A percentile compares a stretch with the other conserved stretches of the same genome.
Evolutionary conservation across 1,140 invertebrate species (phyloP).

Genomic region (Eubasilissa regina): DNA sequence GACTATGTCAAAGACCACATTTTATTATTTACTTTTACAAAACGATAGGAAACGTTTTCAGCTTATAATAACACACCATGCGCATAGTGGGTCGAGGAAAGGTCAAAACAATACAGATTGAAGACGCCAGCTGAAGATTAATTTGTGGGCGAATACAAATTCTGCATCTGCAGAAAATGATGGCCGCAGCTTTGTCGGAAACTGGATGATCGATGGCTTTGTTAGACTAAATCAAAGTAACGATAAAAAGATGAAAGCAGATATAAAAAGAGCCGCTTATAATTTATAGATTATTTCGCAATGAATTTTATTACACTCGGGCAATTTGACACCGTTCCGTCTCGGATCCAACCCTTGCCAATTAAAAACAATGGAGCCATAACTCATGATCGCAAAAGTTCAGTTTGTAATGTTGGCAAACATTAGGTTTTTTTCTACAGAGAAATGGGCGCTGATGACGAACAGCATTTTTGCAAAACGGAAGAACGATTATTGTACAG

Average conservation of each 20-base stretch:
- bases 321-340: background rate
- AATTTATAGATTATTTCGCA: too few relatives aligned
- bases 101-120: too few relatives aligned
- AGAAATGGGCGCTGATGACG: too few relatives aligned
- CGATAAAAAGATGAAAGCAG: background rate
- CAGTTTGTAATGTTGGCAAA: background rate
- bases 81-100: too few relatives aligned
- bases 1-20: too few relatives aligned
- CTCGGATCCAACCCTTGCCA: background rate
- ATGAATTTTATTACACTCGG: background rate
- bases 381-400: conserved; percentile 11
- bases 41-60: too few relatives aligned
- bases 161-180: background rate
- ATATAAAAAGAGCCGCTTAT: background rate
- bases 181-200: background rate
- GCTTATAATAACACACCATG: too few relatives aligned
- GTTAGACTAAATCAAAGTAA: background rate
- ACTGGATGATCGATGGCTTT: background rate
- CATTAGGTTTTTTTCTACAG: background rate
- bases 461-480: too few relatives aligned
- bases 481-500: too few relatives aligned
- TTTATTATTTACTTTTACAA: too few relatives aligned
- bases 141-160: background rate
- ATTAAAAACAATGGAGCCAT: conserved; percentile 36
- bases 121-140: too few relatives aligned